phyloP scores from a whole-genome alignment of 2,888 invertebrate genomes.

The Candidula unifasciata region DNA sequence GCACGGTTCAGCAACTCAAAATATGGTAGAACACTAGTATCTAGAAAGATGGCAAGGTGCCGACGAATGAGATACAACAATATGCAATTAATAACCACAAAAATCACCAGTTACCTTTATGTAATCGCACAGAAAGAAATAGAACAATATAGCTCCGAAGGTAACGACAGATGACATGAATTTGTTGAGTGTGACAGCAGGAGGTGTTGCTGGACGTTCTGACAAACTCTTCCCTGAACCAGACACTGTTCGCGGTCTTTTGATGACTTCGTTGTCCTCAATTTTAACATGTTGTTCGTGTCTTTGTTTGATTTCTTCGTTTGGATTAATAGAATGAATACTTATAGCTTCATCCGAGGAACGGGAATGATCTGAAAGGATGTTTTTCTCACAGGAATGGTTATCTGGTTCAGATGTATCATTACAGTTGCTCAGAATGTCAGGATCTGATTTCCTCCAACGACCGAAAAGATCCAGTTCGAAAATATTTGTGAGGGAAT shows the following conservation, averaged over 20 bases:
- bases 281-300: not conserved
- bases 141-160: conserved; percentile 63
- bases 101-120: conserved; percentile 61
- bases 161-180: conserved; percentile 56
- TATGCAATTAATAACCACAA: no score
- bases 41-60: no score
- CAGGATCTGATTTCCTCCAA: not conserved
- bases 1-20: no score
- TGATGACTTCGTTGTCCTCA: not conserved
- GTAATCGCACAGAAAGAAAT: conserved; percentile 67
- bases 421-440: not conserved
- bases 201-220: not conserved
- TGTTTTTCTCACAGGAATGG: not conserved
- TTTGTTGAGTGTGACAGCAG: conserved; percentile 57
- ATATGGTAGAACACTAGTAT: no score
- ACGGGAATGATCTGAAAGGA: not conserved
- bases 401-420: not conserved
- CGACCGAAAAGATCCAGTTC: not conserved
- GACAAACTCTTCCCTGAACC: not conserved
- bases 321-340: not conserved
- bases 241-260: not conserved
- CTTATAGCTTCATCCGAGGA: not conserved
- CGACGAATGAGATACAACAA: no score
- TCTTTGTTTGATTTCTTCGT: not conserved
- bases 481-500: not conserved